Conservation (phyloP, 2,888 invertebrate genomes). For the Ethmia dodecea region DNA sequence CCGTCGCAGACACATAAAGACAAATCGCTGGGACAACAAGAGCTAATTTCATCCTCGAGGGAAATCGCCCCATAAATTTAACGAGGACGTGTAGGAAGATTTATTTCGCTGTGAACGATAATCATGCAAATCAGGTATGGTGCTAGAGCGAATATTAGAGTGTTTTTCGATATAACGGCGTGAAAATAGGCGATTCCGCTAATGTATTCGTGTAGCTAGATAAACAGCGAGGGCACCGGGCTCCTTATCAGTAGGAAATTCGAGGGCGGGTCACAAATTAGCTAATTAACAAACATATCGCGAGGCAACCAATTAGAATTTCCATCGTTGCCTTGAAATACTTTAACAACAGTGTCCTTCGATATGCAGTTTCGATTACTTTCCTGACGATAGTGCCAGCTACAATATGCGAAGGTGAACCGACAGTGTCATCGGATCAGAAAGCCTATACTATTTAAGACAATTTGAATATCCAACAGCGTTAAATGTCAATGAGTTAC, state of each 20-base stretch:
- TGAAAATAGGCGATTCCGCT: slow-evolving; percentile 24
- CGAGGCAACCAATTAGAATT: slow-evolving; percentile 10
- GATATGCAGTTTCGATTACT: not conserved
- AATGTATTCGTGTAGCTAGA: slow-evolving; percentile 30
- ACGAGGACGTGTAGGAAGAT: slow-evolving; percentile 22
- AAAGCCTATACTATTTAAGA: too few relatives aligned
- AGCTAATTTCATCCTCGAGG: slow-evolving; percentile 18
- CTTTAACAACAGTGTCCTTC: slow-evolving; percentile 5
- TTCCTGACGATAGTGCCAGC: not conserved
- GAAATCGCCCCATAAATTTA: slow-evolving; percentile 24
- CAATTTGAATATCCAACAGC: too few relatives aligned
- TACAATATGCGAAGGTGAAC: slow-evolving; percentile 1
- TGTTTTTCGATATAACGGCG: slow-evolving; percentile 22
- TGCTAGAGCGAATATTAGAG: slow-evolving; percentile 3
- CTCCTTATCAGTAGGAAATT: slow-evolving; percentile 32
- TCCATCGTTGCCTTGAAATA: slow-evolving; percentile 6
- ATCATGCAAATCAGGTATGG: slow-evolving; percentile 38
- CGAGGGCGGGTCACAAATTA: slow-evolving; percentile 20
- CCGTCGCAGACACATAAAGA: not conserved
- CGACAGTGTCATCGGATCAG: slow-evolving; percentile 4
- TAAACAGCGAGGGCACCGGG: slow-evolving; percentile 31
- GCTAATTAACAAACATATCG: slow-evolving; percentile 31
- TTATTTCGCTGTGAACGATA: slow-evolving; percentile 32
- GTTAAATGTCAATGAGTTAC: too few relatives aligned
- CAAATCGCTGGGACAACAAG: slow-evolving; percentile 12